A percentile compares a stretch with the other conserved stretches of the same genome.
Conservation (phyloP, 1,140 invertebrate genomes). For the Zaprionus taronus region DNA sequence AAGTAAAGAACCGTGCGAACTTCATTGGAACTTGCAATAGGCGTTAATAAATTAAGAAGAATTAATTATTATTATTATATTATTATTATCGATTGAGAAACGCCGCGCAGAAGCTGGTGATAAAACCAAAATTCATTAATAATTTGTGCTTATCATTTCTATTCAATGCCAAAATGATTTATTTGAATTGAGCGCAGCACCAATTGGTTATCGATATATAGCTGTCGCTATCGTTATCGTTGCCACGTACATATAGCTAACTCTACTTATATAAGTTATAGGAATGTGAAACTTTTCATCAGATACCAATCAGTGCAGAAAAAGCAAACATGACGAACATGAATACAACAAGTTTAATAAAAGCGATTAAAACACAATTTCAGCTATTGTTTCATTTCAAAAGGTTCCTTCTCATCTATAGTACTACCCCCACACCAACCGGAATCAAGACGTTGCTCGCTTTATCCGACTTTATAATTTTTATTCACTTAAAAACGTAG, state of each 20-base stretch:
- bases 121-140: conserved; percentile 34
- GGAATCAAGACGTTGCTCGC: background rate
- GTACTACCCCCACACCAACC: background rate
- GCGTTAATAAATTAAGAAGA: conserved; percentile 48
- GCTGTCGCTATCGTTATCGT: conserved; percentile 13
- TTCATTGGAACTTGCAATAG: conserved; percentile 51
- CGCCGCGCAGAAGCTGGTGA: conserved; percentile 44
- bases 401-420: background rate
- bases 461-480: conserved; percentile 74
- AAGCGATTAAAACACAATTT: conserved; percentile 65
- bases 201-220: conserved; percentile 39
- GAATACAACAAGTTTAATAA: conserved; percentile 80
- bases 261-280: conserved; percentile 43
- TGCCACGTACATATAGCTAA: conserved; percentile 29
- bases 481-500: conserved; percentile 83
- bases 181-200: conserved; percentile 52
- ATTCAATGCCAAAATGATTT: conserved; percentile 60
- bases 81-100: conserved; percentile 39
- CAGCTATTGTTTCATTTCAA: conserved; percentile 1
- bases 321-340: conserved; percentile 72
- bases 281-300: conserved; percentile 36
- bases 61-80: conserved; percentile 18
- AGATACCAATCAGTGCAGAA: conserved; percentile 47
- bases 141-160: conserved; percentile 49
- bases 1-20: conserved; percentile 31